Evolutionary conservation across 2,888 invertebrate genomes (phyloP).

Genomic region (Melieria omissa): DNA sequence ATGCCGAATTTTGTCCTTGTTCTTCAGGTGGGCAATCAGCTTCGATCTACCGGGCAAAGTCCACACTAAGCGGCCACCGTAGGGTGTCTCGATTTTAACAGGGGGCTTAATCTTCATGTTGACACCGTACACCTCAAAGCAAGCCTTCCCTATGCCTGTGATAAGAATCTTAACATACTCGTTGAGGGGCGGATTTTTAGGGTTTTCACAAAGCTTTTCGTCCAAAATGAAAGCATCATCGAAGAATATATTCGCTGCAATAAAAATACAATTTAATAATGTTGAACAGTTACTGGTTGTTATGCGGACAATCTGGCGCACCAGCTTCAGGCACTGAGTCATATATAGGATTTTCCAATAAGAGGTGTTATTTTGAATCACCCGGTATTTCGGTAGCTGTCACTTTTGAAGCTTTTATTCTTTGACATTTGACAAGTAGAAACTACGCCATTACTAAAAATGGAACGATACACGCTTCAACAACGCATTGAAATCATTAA

Average conservation of each 20-base stretch:
- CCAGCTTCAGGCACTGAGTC: no score
- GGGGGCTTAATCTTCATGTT: constrained; percentile 76
- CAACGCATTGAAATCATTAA: no score
- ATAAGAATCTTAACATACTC: constrained; percentile 81
- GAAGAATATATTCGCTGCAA: constrained; percentile 76
- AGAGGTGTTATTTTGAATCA: no score
- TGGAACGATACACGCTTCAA: no score
- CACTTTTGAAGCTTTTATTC: no score
- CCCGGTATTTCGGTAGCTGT: no score
- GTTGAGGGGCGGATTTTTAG: constrained; percentile 80
- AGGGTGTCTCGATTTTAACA: constrained; percentile 82
- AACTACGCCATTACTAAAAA: no score
- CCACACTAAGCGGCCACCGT: constrained; percentile 88
- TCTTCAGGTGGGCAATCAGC: constrained; percentile 88
- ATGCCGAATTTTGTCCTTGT: constrained; percentile 87
- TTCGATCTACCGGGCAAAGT: constrained; percentile 85
- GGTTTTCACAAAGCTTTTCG: constrained; percentile 56
- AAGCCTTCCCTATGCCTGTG: constrained; percentile 79
- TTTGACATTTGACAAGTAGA: no score
- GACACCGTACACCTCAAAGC: constrained; percentile 76
- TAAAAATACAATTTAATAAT: no score
- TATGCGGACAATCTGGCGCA: no score
- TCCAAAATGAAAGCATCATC: constrained; percentile 84
- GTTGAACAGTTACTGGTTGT: no score
- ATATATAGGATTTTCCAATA: no score